Evolutionary conservation across 2,797 vertebrate genomes (phyloP), one percentile per base, ranked within the genome.

Genomic region (Craterocephalus amniculus): DNA sequence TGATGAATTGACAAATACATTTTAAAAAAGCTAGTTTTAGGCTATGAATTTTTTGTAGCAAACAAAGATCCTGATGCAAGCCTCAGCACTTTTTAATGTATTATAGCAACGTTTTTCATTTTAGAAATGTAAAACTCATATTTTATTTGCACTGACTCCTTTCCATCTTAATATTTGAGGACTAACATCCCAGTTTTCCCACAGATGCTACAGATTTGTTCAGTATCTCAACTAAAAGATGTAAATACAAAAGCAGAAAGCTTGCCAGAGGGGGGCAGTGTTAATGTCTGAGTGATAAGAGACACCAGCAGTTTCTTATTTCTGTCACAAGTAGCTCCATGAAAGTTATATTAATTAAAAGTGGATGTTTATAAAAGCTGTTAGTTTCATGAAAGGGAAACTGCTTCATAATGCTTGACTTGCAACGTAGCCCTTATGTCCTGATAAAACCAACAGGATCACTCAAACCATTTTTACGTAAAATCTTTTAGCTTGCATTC

Each of bases 221-320:
- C 1, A 38, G 22, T 31, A 26, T 48, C 38, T 20, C 52, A 18
- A 34, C 13, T 35, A 26, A 72, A 67, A 3, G 9, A 51, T 70
- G 34, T 4, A 49, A 64, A 60, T 64, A 55, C 13, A 32, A 3
- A 1, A 49, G 26, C 58, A 48, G 48, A 54, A 62, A 67, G 40
- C n/a, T 27, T 58, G 54, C 90, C 89, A 90, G 88, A 88, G 80
- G 89, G 81, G 84, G 90, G 91, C 90, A 86, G 80, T 89, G 78
- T 90, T 85, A 87, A 82, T 83, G 76, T 72, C 60, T 67, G 59
- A 57, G 60, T 64, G 74, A 76, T 70, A 13, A 60, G 54, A 74
- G 71, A 74, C 57, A 68, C 74, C 59, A 80, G 49, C 63, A 67
- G 52, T 0, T 70, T 78, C 58, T 54, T 63, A 8, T 38, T 14